These are phyloP conservation scores for Agrotis exclamationis DNA, from an alignment of 2,888 invertebrate genomes.

Conservation along the genomic window DNA sequence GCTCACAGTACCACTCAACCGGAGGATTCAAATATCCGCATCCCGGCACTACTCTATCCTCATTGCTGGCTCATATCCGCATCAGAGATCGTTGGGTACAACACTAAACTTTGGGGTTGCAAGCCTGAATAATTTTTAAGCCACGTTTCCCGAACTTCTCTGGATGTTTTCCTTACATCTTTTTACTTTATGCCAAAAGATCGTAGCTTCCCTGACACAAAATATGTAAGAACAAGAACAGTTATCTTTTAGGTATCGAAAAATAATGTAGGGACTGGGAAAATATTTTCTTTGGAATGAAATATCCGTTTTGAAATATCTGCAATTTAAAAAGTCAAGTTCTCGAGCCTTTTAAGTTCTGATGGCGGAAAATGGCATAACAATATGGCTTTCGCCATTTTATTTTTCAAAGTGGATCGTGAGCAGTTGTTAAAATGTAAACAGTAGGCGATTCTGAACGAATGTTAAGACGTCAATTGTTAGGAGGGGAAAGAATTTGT, in stretches of 20 bases:
- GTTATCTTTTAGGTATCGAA: constrained; percentile 11
- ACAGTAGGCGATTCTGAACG: constrained; percentile 1
- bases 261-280: constrained; percentile 28
- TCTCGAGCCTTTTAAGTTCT: background rate
- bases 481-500: background rate
- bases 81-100: constrained; percentile 29
- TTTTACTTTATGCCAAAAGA: constrained; percentile 24
- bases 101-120: constrained; percentile 33
- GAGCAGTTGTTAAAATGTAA: constrained; percentile 2
- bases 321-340: constrained; percentile 10
- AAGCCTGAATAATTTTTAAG: constrained; percentile 17
- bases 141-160: background rate
- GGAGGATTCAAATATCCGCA: constrained; percentile 56
- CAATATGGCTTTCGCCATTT: constrained; percentile 16
- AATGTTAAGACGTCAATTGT: constrained; percentile 6
- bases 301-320: constrained; percentile 10
- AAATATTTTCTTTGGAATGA: constrained; percentile 10
- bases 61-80: constrained; percentile 52
- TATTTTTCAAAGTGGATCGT: constrained; percentile 1
- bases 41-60: constrained; percentile 44
- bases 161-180: background rate
- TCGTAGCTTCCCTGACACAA: constrained; percentile 21
- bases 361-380: constrained; percentile 8
- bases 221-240: constrained; percentile 17
- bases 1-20: constrained; percentile 32